Percentiles rank a stretch among this genome's conserved stretches.
These are phyloP conservation scores for Oopsacas minuta DNA, from an alignment of 37 sponge, comb jelly and placozoan genomes.

Conservation along the genomic window DNA sequence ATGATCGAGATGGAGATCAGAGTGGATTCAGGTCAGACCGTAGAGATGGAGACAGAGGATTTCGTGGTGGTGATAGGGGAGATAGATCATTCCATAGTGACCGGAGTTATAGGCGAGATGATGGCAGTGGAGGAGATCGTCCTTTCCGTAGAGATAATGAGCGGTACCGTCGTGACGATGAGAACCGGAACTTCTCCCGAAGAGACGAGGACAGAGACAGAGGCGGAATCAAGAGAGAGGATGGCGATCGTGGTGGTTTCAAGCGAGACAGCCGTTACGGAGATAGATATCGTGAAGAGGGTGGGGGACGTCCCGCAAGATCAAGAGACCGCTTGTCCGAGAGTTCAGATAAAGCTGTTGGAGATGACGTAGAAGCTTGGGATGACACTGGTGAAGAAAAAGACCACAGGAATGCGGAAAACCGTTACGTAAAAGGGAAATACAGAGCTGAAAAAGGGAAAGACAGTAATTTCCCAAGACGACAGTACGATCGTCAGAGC, in stretches of 20 bases:
- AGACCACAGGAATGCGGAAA: not conserved
- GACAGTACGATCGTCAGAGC: not conserved
- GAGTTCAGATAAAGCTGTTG: not conserved
- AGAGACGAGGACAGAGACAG: not conserved
- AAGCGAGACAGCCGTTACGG: not conserved
- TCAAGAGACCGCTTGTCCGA: not conserved
- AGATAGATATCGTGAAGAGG: not conserved
- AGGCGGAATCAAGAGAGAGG: not conserved
- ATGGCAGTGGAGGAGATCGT: not conserved
- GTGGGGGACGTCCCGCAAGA: not conserved
- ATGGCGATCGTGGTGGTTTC: not conserved
- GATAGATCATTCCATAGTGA: not conserved
- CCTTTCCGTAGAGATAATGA: not conserved
- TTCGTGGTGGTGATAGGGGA: not conserved
- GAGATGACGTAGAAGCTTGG: not conserved
- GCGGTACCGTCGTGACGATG: constrained; percentile 7
- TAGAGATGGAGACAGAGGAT: not conserved
- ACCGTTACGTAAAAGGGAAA: not conserved
- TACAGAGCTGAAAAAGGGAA: not conserved
- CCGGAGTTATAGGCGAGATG: not conserved
- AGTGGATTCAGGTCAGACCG: not conserved
- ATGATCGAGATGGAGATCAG: not conserved
- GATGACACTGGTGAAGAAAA: not conserved
- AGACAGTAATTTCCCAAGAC: not conserved
- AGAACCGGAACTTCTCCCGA: not conserved